Base-by-base conservation (phyloP, 2,888 invertebrate genomes). In the Drosophila hamatofila region DNA sequence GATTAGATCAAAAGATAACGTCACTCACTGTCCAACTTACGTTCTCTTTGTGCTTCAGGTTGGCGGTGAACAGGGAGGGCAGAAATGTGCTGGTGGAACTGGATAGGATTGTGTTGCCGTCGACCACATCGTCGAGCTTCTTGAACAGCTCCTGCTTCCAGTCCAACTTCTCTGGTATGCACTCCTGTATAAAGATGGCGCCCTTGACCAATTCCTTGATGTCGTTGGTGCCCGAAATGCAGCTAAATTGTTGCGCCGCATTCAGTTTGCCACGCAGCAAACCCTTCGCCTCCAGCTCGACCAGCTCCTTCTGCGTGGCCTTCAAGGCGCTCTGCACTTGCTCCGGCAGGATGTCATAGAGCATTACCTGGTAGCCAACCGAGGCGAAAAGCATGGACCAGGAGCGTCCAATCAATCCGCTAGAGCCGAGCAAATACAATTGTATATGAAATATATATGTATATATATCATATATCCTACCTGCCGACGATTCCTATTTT, bases 371-470 rank as follows among this genome's bases (percentile, higher is more conserved):
- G 92, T 98, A 98, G 12, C 98, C 98, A 7, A 96, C 97, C 11
- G 97, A 96, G 0, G 98, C 98, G 93, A 98, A 99, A 39, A 99
- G 94, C 98, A 99, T 98, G 0, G 98, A 97, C 98, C 98, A 99
- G 86, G 98, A 98, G 63, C 97, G 95, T 3, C 99, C 99, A 86
- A 99, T 98, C 59, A 99, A 94, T 3, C 99, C 99, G 92, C 98
- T 99, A 25, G 2, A 42, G 4, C 12, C 12, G 2, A 2, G 51
- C 21, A n/a, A 14, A 16, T 14, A 3, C 51, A 21, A 5, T 23
- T 33, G 16, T 16, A 37, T 37, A 16, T 37, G 2, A 7, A 7
- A 44, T 21, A 39, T 41, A 11, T 14, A 8, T 37, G 8, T 3
- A 25, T 33, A 4, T 37, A 8, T 2, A n/a, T 14, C n/a, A 12